Conservation (phyloP, 92 coral and sea anemone genomes). For the Zoanthus sansibaricus region DNA sequence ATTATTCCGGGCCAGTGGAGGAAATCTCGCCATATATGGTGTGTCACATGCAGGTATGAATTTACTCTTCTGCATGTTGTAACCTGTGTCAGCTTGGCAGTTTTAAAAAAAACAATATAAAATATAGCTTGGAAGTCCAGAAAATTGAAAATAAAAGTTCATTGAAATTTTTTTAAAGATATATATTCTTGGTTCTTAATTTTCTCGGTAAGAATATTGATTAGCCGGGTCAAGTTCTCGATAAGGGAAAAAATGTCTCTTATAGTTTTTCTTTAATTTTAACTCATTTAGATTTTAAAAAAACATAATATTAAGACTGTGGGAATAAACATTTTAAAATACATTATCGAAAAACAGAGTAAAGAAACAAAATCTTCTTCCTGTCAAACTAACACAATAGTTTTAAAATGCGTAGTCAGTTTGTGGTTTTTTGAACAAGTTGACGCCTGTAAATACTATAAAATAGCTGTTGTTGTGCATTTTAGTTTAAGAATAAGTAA, state of each 20-base stretch:
- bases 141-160: neutral
- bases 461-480: no score
- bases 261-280: neutral
- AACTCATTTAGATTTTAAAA: neutral
- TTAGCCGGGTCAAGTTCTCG: neutral
- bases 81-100: neutral
- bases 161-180: neutral
- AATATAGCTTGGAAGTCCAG: neutral
- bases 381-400: neutral
- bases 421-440: no score
- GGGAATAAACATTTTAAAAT: neutral
- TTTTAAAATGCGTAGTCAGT: neutral
- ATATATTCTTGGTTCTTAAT: neutral
- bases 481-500: neutral
- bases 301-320: neutral
- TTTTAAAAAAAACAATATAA: neutral
- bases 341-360: neutral
- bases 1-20: conserved; percentile 34
- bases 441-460: no score
- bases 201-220: neutral
- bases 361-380: neutral
- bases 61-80: neutral
- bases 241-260: neutral
- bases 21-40: conserved; percentile 56
- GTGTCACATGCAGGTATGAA: conserved; percentile 65